phyloP scores from a whole-genome alignment of 92 coral and sea anemone genomes.

The Phenganax subtilis region DNA sequence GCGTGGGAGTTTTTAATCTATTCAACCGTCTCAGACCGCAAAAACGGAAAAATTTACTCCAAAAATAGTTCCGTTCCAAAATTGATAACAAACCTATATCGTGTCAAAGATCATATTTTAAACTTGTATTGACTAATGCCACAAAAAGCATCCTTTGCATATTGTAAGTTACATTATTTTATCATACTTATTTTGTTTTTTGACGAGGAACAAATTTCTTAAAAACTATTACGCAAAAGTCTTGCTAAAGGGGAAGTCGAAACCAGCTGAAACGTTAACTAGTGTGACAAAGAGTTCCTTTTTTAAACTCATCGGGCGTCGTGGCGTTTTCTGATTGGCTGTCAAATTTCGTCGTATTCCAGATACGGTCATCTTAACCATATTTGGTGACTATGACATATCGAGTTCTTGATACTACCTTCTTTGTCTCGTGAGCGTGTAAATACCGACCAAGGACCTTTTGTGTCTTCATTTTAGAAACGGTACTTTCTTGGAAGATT shows the following conservation, averaged over 20 bases:
- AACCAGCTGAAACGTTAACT: background rate
- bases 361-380: constrained; percentile 55
- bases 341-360: background rate
- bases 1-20: background rate
- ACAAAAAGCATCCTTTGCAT: background rate
- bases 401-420: constrained; percentile 10
- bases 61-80: background rate
- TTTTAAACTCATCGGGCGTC: constrained; percentile 32
- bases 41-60: background rate
- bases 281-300: constrained; percentile 33
- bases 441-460: background rate
- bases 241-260: background rate
- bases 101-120: background rate
- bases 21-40: background rate
- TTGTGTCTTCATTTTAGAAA: constrained; percentile 4
- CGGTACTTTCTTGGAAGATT: constrained; percentile 27
- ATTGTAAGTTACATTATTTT: background rate
- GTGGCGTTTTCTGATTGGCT: constrained; percentile 91
- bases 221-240: background rate
- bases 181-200: background rate
- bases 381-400: constrained; percentile 57
- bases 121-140: background rate
- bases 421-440: constrained; percentile 24
- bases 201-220: background rate
- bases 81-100: background rate